Percentiles rank a stretch among this genome's conserved stretches.
phyloP scores from a whole-genome alignment of 2,797 vertebrate species.

The Sphenodon punctatus region DNA sequence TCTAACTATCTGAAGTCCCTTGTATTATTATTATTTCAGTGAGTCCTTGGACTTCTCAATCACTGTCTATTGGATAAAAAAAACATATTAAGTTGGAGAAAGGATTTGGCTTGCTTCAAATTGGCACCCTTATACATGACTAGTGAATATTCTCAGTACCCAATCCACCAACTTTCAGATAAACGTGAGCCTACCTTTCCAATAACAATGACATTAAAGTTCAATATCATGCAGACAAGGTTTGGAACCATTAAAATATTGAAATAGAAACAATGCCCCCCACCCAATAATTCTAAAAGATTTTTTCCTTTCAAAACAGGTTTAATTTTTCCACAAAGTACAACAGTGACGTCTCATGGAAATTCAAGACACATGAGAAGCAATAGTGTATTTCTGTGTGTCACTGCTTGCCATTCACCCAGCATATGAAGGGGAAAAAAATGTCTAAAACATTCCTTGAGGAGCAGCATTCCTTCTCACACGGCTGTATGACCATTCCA shows the following conservation, averaged over 20 bases:
- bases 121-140: not conserved
- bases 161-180: not conserved
- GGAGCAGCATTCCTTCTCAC: not conserved
- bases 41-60: not conserved
- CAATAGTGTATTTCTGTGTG: not conserved
- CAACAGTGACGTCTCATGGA: not conserved
- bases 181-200: not conserved
- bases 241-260: not conserved
- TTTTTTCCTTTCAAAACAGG: not conserved
- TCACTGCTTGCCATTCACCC: not conserved
- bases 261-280: not conserved
- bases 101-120: not conserved
- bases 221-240: accelerated
- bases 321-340: not conserved
- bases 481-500: not conserved
- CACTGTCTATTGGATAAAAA: not conserved
- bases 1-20: no score
- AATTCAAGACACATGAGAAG: not conserved
- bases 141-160: not conserved
- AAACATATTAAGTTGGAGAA: not conserved
- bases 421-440: not conserved
- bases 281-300: not conserved
- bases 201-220: not conserved
- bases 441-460: not conserved
- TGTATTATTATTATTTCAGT: no score